Evolutionary conservation across 30 jellyfish, hydroid and myxozoan genomes (phyloP).

Genomic region (Catostylus mosaicus): DNA sequence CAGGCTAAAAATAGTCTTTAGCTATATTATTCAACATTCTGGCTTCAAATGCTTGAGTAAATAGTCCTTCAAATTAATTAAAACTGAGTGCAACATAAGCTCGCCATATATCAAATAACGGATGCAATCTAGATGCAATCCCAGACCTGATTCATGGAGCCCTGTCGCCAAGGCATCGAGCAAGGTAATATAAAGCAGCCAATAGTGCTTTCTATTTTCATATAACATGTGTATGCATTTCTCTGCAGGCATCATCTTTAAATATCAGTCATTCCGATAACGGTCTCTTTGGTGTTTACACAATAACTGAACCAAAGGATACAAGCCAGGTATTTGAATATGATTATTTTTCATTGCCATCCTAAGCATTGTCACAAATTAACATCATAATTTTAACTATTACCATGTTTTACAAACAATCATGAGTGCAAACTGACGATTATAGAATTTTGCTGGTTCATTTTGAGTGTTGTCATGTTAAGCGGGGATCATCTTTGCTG

Average conservation of each 20-base stretch:
- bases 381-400: not conserved
- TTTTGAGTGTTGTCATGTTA: not conserved
- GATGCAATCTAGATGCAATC: not conserved
- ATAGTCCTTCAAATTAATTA: not conserved
- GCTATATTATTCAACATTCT: too few species aligned
- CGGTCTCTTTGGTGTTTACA: constrained; percentile 91
- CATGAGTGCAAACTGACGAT: not conserved
- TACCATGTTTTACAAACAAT: not conserved
- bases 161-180: not conserved
- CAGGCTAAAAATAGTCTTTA: too few species aligned
- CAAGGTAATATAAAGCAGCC: not conserved
- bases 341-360: not conserved
- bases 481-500: not conserved
- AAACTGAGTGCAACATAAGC: not conserved
- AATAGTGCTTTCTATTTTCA: not conserved
- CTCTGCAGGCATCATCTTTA: constrained; percentile 58
- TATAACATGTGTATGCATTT: not conserved
- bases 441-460: not conserved
- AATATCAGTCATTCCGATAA: constrained; percentile 85
- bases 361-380: not conserved
- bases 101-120: not conserved
- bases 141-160: too few species aligned
- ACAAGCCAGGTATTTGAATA: constrained; percentile 48
- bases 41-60: too few species aligned
- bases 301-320: constrained; percentile 78